Evolutionary conservation across 2,888 invertebrate species (phyloP).

Genomic region (Lissonota sp.): DNA sequence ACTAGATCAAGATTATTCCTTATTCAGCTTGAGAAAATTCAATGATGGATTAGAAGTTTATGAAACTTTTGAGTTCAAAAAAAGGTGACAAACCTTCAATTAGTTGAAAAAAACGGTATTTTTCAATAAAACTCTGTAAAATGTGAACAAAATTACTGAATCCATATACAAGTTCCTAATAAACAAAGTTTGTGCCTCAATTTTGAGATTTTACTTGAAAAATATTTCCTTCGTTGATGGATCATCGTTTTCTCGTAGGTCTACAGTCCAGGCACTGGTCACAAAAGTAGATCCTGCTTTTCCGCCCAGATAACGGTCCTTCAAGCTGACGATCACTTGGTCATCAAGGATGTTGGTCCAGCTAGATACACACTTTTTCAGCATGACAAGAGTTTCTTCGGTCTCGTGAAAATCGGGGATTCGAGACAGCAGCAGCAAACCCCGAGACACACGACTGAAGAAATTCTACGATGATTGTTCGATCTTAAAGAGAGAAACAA

Average conservation of each 20-base stretch:
- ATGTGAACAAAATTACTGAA: too few species aligned
- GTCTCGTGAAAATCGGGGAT: constrained; percentile 90
- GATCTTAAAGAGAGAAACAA: constrained; percentile 21
- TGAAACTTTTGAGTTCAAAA: too few species aligned
- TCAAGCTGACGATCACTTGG: constrained; percentile 86
- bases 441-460: constrained; percentile 36
- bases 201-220: too few species aligned
- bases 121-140: too few species aligned
- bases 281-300: constrained; percentile 80
- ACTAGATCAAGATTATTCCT: too few species aligned
- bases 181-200: neutral
- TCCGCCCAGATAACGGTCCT: constrained; percentile 77
- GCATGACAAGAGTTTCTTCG: constrained; percentile 92
- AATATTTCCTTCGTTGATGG: neutral
- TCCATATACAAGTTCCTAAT: neutral
- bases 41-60: too few species aligned
- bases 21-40: too few species aligned
- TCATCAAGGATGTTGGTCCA: constrained; percentile 89
- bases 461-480: constrained; percentile 41
- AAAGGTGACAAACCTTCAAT: too few species aligned
- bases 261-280: constrained; percentile 76
- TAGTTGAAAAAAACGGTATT: too few species aligned
- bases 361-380: constrained; percentile 89
- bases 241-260: constrained; percentile 68
- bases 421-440: constrained; percentile 69